Percentiles rank a stretch among this genome's conserved stretches.
Evolutionary conservation across 2,113 vertebrate species (phyloP).

Genomic region (Thamnaconus septentrionalis): DNA sequence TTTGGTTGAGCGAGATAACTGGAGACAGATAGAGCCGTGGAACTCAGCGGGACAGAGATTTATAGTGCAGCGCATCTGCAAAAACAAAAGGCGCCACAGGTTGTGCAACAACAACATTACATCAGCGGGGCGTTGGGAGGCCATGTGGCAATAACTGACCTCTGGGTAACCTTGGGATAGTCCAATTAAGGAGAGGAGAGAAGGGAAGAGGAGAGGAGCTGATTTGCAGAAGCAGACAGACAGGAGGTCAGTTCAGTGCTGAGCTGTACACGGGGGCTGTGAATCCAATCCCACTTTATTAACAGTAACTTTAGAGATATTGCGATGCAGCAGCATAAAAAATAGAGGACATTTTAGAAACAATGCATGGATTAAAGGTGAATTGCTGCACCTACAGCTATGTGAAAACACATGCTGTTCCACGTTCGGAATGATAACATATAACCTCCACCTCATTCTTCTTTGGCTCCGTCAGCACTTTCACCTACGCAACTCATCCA

Average conservation of each 20-base stretch:
- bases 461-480: too few relatives aligned
- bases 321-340: too few relatives aligned
- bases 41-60: not conserved
- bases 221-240: not conserved
- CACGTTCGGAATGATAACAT: not conserved
- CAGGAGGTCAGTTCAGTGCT: not conserved
- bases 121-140: constrained; percentile 31
- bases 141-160: constrained; percentile 28
- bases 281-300: too few relatives aligned
- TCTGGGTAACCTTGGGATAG: constrained; percentile 25
- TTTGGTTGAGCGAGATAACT: constrained; percentile 14
- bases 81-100: not conserved
- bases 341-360: not conserved
- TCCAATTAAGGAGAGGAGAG: constrained; percentile 1
- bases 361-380: not conserved
- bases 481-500: not conserved
- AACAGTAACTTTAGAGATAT: too few relatives aligned
- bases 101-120: constrained; percentile 29
- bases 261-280: too few relatives aligned
- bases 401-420: too few relatives aligned
- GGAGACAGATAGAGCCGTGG: too few relatives aligned
- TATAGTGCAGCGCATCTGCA: too few relatives aligned
- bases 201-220: not conserved
- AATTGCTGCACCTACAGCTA: not conserved
- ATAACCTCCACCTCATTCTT: not conserved